phyloP scores from a whole-genome alignment of 2,888 invertebrate species.

The Leptura quadrifasciata region DNA sequence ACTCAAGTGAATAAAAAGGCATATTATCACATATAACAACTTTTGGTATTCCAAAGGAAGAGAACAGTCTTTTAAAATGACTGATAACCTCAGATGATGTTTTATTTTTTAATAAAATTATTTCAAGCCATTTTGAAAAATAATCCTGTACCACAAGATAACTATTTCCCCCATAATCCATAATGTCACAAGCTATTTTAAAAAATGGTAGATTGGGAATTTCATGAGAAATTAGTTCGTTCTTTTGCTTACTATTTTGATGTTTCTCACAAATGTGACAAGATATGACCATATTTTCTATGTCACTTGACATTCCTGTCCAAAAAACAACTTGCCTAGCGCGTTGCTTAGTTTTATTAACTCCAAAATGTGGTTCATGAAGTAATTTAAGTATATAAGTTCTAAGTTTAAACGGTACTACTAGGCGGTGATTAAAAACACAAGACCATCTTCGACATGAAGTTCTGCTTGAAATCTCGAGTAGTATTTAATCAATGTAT shows the following conservation, averaged over 20 bases:
- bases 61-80: too few relatives aligned
- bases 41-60: too few relatives aligned
- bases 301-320: background rate
- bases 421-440: background rate
- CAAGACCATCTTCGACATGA: background rate
- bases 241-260: slow-evolving; percentile 2
- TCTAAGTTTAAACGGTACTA: slow-evolving; percentile 4
- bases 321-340: slow-evolving; percentile 7
- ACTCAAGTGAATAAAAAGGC: background rate
- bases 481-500: background rate
- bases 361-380: background rate
- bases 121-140: slow-evolving; percentile 5
- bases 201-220: background rate
- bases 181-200: background rate
- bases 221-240: background rate
- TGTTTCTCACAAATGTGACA: background rate
- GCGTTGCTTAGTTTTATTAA: slow-evolving; percentile 7
- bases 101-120: too few relatives aligned
- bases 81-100: too few relatives aligned
- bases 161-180: background rate
- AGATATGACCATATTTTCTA: background rate
- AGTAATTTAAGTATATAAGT: background rate
- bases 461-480: background rate
- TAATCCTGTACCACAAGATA: slow-evolving; percentile 2
- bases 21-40: too few relatives aligned